A percentile compares a stretch with the other conserved stretches of the same genome.
phyloP scores from a whole-genome alignment of 30 jellyfish, hydroid and myxozoan genomes.

The Phacellophora camtschatica region DNA sequence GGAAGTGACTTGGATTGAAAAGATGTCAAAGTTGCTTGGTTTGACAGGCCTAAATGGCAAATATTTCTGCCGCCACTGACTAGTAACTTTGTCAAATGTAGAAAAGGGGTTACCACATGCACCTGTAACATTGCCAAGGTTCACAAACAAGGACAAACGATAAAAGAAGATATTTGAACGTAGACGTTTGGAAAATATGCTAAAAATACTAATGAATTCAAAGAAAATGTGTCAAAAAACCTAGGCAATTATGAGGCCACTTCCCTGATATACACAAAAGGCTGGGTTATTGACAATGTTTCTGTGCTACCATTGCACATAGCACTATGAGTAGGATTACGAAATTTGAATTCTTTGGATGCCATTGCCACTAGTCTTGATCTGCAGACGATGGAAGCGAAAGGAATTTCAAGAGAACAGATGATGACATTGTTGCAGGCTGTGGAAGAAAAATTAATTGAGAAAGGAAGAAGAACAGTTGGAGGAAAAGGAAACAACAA shows the following conservation, averaged over 20 bases:
- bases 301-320: neutral
- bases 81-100: neutral
- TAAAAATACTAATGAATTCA: neutral
- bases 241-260: neutral
- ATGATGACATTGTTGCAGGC: neutral
- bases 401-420: neutral
- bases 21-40: neutral
- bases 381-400: neutral
- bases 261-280: neutral
- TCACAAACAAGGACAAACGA: neutral
- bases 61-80: neutral
- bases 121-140: neutral
- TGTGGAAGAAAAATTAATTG: neutral
- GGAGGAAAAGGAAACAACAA: no score
- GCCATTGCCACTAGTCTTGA: neutral
- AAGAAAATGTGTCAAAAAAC: neutral
- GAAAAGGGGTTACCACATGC: neutral
- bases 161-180: neutral
- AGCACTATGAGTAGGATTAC: no score
- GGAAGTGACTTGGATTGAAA: neutral
- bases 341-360: neutral
- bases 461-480: no score
- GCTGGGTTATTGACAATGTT: conserved; percentile 7
- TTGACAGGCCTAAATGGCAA: neutral
- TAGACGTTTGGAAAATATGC: neutral